Evolutionary conservation across 1,140 invertebrate genomes (phyloP).

Genomic region (Hermetia illucens): DNA sequence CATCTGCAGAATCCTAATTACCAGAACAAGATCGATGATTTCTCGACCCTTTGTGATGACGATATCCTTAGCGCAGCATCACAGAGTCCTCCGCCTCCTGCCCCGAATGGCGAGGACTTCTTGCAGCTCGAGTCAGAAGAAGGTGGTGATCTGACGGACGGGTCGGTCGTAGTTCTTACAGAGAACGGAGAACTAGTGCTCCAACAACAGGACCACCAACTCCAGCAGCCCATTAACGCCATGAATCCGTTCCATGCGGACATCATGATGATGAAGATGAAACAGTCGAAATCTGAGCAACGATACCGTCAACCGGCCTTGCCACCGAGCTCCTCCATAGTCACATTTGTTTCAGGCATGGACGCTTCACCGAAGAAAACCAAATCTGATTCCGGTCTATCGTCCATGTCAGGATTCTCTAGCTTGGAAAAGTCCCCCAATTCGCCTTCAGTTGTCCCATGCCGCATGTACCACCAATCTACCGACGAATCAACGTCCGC

Average conservation of each 20-base stretch:
- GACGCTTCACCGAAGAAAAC: conserved; percentile 52
- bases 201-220: conserved; percentile 1
- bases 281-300: conserved; percentile 1
- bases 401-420: conserved; percentile 74
- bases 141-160: too few relatives aligned
- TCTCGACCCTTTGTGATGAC: conserved; percentile 11
- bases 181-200: too few relatives aligned
- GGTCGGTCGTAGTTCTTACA: too few relatives aligned
- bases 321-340: too few relatives aligned
- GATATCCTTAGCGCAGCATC: conserved; percentile 26
- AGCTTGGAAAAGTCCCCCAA: conserved; percentile 70
- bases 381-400: conserved; percentile 65
- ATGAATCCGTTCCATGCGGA: conserved; percentile 12
- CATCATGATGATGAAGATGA: conserved; percentile 6
- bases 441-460: conserved; percentile 36
- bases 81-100: conserved; percentile 64
- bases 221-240: background rate
- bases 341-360: background rate
- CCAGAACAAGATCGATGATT: conserved; percentile 3
- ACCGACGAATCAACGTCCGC: too few relatives aligned
- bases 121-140: background rate
- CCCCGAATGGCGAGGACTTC: conserved; percentile 38
- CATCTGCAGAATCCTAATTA: conserved; percentile 27
- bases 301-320: too few relatives aligned
- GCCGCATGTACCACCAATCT: background rate